These are phyloP conservation scores for Oryzias javanicus DNA, from an alignment of 2,113 vertebrate species.

Conservation along the genomic window DNA sequence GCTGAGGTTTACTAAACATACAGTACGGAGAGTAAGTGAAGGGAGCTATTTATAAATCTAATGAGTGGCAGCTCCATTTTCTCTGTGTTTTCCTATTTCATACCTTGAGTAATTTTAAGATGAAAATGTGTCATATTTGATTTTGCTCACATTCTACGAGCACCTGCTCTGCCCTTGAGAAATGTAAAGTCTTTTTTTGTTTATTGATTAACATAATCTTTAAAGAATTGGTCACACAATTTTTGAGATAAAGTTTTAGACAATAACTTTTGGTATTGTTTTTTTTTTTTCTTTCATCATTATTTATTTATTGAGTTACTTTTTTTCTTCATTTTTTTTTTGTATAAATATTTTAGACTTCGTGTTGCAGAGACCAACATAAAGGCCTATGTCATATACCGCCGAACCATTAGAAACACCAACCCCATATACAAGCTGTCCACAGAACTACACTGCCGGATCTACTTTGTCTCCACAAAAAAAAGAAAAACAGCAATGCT, in stretches of 20 bases:
- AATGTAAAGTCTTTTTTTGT: no score
- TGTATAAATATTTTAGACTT: background rate
- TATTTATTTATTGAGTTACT: background rate
- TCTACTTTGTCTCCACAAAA: conserved; percentile 82
- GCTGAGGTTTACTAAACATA: background rate
- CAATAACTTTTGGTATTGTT: conserved; percentile 6
- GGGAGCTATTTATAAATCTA: background rate
- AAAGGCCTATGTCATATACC: no score
- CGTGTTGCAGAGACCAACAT: background rate
- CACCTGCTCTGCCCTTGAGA: background rate
- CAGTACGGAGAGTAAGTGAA: background rate
- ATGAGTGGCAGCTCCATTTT: background rate
- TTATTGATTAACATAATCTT: no score
- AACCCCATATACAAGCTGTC: background rate
- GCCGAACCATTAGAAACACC: no score
- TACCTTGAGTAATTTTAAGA: background rate
- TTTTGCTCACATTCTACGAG: background rate
- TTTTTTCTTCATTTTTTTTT: background rate
- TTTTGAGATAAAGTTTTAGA: no score
- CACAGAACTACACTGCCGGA: conserved; percentile 69
- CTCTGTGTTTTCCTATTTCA: background rate
- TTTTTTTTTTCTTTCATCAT: conserved; percentile 21
- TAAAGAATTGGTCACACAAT: no score
- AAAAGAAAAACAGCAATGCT: conserved; percentile 76
- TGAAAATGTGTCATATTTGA: background rate